Percentiles rank a stretch among this genome's conserved stretches.
Conservation (phyloP, 2,888 invertebrate genomes). For the Sturmia bella region DNA sequence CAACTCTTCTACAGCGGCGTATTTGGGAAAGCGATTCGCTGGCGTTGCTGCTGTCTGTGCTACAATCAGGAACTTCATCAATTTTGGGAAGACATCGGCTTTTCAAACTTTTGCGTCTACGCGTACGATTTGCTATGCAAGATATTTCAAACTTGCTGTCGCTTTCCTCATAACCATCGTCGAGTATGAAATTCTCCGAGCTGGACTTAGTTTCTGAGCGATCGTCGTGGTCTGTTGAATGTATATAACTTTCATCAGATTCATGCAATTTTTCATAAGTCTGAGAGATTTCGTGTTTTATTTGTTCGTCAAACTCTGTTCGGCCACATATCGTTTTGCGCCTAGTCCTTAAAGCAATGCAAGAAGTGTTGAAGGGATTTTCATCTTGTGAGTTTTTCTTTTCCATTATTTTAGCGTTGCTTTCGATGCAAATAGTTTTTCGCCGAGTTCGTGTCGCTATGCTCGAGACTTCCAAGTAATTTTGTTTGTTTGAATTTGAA, state of each 20-base stretch:
- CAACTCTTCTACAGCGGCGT: background rate
- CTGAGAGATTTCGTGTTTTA: slow-evolving; percentile 14
- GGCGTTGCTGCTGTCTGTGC: background rate
- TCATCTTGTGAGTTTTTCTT: background rate
- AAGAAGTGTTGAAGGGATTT: slow-evolving; percentile 4
- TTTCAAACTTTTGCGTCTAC: slow-evolving; percentile 40
- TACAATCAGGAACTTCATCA: background rate
- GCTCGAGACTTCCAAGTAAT: slow-evolving; percentile 41
- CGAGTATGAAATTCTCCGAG: background rate
- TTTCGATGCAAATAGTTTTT: background rate
- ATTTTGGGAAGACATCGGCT: background rate
- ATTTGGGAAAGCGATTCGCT: background rate
- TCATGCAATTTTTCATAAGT: slow-evolving; percentile 16
- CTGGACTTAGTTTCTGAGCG: background rate
- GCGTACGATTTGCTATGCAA: slow-evolving; percentile 68
- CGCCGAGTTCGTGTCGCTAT: slow-evolving; percentile 42
- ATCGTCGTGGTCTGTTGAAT: background rate
- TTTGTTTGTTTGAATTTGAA: background rate
- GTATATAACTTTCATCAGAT: background rate
- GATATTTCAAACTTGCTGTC: slow-evolving; percentile 43
- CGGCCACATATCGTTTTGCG: slow-evolving; percentile 46
- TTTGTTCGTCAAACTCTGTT: slow-evolving; percentile 13
- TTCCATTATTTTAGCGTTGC: background rate
- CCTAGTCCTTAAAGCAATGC: slow-evolving; percentile 46
- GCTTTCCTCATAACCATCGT: slow-evolving; percentile 3